phyloP scores from a whole-genome alignment of 2,797 vertebrate species.

The Acanthopagrus latus region DNA sequence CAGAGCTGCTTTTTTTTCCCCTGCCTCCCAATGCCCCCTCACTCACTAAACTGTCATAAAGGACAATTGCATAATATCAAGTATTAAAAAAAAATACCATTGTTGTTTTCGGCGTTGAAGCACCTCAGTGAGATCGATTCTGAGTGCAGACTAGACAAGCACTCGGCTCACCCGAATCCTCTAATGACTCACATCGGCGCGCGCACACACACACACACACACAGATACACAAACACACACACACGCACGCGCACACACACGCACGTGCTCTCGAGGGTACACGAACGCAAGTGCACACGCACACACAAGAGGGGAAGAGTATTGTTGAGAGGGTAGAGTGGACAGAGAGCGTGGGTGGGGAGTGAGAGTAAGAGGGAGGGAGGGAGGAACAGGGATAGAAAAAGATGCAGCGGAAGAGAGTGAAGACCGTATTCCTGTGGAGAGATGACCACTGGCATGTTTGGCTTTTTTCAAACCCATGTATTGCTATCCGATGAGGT shows the following conservation, averaged over 20 bases:
- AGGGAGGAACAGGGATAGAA: constrained; percentile 41
- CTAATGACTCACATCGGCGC: constrained; percentile 42
- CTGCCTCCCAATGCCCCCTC: constrained; percentile 31
- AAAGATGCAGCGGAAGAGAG: constrained; percentile 21
- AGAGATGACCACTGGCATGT: constrained; percentile 12
- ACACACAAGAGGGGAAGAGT: constrained; percentile 39
- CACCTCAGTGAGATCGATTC: constrained; percentile 59
- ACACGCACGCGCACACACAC: constrained; percentile 15
- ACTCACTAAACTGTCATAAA: constrained; percentile 58
- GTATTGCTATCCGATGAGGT: not conserved
- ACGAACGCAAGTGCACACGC: constrained; percentile 10
- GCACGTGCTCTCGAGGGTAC: constrained; percentile 18
- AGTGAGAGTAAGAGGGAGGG: constrained; percentile 34
- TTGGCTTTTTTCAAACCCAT: not conserved
- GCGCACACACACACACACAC: constrained; percentile 9
- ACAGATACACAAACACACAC: constrained; percentile 19
- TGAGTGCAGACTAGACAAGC: constrained; percentile 64
- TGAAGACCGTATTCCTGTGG: constrained; percentile 15
- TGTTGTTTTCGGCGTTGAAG: constrained; percentile 50
- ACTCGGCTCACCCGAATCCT: constrained; percentile 53
- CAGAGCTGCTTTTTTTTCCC: constrained; percentile 32
- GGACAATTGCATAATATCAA: constrained; percentile 56
- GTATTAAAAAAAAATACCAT: constrained; percentile 43
- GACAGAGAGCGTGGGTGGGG: constrained; percentile 55
- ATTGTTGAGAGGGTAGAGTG: constrained; percentile 53